Evolutionary conservation across 2,888 invertebrate genomes (phyloP).

Genomic region (Sarcophaga subvicina): DNA sequence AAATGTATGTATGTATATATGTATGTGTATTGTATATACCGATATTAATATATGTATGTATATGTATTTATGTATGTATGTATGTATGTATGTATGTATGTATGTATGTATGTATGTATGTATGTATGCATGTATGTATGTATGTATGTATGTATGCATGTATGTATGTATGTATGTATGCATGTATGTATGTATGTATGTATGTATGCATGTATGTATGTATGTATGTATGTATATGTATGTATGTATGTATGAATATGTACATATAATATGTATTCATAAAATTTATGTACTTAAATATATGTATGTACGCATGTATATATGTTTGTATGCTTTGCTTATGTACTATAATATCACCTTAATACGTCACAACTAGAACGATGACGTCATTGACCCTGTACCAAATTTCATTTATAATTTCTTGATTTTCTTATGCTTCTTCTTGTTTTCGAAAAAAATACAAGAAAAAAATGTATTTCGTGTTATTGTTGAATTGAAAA

Average conservation of each 20-base stretch:
- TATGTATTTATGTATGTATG: background rate
- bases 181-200: too few species aligned
- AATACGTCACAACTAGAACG: constrained; percentile 62
- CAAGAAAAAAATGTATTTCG: background rate
- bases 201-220: too few species aligned
- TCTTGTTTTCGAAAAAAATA: background rate
- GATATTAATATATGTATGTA: background rate
- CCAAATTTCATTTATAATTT: constrained; percentile 52
- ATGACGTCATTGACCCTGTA: constrained; percentile 68
- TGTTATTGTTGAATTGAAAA: constrained; percentile 38
- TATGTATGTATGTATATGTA: too few species aligned
- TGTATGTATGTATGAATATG: too few species aligned
- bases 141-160: too few species aligned
- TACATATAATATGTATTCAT: constrained; percentile 7
- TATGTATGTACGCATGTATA: background rate
- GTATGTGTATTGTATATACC: background rate
- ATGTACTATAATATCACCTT: constrained; percentile 8
- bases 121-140: background rate
- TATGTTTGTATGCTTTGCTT: background rate
- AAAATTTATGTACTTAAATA: constrained; percentile 20
- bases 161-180: too few species aligned
- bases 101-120: background rate
- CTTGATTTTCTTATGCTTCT: background rate
- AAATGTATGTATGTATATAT: constrained; percentile 2
- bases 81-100: background rate